Evolutionary conservation across 2,113 vertebrate genomes (phyloP).

Genomic region (Colinus virginianus): DNA sequence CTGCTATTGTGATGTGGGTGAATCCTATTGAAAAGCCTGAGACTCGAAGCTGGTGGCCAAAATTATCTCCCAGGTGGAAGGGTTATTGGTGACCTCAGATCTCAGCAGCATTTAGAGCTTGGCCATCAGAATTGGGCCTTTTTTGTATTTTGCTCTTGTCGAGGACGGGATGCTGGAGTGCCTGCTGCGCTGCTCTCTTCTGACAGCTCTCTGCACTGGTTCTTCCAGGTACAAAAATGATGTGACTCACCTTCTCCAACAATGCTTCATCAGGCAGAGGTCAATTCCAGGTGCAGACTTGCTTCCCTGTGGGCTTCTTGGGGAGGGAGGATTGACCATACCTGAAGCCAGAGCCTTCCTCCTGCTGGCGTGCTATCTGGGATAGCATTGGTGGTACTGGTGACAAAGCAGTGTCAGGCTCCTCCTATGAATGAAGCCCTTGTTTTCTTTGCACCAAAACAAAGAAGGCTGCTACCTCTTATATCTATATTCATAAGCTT

Average conservation of each 20-base stretch:
- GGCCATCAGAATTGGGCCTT: neutral
- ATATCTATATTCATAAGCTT: neutral
- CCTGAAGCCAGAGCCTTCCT: neutral
- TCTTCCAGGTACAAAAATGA: constrained; percentile 80
- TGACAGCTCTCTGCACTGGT: neutral
- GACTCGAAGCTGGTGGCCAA: neutral
- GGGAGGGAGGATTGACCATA: neutral
- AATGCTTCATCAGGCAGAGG: constrained; percentile 76
- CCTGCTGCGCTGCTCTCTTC: neutral
- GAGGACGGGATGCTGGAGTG: neutral
- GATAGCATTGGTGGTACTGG: neutral
- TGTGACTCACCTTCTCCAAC: constrained; percentile 71
- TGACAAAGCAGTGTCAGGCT: neutral
- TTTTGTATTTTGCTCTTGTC: neutral
- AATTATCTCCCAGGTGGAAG: too few species aligned
- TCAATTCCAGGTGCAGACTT: constrained; percentile 55
- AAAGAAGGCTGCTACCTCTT: neutral
- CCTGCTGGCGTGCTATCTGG: neutral
- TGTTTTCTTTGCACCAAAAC: neutral
- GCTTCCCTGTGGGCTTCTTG: neutral
- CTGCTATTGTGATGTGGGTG: neutral
- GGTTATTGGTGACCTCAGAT: neutral
- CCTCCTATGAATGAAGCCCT: neutral
- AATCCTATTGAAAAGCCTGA: neutral
- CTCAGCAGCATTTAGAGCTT: neutral